Evolutionary conservation across 1,140 invertebrate species (phyloP).

Genomic region (Lasioglossum baleicum): DNA sequence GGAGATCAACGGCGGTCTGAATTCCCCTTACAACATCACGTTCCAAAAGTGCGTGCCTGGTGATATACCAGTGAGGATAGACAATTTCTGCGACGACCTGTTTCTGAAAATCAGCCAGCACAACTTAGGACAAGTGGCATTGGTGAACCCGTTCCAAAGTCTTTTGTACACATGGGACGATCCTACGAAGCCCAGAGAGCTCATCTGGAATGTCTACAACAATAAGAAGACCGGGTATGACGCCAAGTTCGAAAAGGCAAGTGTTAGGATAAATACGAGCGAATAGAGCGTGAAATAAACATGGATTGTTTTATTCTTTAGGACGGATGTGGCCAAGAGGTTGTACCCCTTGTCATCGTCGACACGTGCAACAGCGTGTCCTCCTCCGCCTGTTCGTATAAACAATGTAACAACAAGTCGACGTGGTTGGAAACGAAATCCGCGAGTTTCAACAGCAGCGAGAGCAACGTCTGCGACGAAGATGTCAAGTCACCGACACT

Average conservation of each 20-base stretch:
- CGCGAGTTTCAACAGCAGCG: conserved; percentile 62
- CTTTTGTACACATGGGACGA: conserved; percentile 93
- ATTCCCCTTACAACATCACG: conserved; percentile 85
- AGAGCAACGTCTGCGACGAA: conserved; percentile 66
- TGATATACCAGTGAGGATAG: conserved; percentile 88
- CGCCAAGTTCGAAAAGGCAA: conserved; percentile 86
- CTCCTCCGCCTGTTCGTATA: conserved; percentile 1
- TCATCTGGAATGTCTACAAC: conserved; percentile 92
- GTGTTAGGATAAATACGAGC: background rate
- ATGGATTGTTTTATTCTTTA: conserved; percentile 63
- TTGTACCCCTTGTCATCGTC: conserved; percentile 85
- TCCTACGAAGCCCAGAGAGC: conserved; percentile 84
- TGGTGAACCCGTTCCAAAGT: conserved; percentile 89
- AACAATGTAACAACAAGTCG: conserved; percentile 43
- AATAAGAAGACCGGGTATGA: conserved; percentile 87
- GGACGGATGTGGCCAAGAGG: conserved; percentile 85
- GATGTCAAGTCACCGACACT: conserved; percentile 58
- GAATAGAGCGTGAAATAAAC: too few species aligned
- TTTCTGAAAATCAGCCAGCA: conserved; percentile 91
- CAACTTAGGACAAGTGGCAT: conserved; percentile 85
- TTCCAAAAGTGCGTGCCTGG: conserved; percentile 86
- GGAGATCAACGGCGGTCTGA: conserved; percentile 86
- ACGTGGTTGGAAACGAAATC: conserved; percentile 51
- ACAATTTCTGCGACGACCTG: conserved; percentile 90
- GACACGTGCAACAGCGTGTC: conserved; percentile 62